Evolutionary conservation across 2,113 vertebrate genomes (phyloP), one percentile per base, ranked within the genome.

Genomic region (Oenanthe melanoleuca): DNA sequence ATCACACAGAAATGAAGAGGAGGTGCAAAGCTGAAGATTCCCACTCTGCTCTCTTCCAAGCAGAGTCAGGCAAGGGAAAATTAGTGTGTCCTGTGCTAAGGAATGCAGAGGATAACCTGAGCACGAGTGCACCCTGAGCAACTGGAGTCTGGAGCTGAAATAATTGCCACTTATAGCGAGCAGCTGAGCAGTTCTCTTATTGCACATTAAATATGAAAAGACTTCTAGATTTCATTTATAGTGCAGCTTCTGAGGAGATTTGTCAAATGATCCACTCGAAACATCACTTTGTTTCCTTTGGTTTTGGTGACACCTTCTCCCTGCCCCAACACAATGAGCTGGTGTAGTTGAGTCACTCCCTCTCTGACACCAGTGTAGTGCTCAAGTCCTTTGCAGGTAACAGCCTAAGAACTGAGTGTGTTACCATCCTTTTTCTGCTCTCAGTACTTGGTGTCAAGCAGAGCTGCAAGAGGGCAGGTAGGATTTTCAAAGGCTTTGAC

Each of bases 301-400:
- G 5, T 25, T 79, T 91, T 53, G 11, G 6, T 33, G 38, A 23
- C 15, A 66, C n/a, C 31, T n/a, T 71, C 29, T 7, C 21, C 5
- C 12, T 7, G 44, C 16, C 9, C 12, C 3, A 5, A 4, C 1
- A 0, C 15, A 5, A 7, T 4, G 12, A 17, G 3, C 44, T 31
- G 47, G 6, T 40, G 40, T 4, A 12, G 15, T 17, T 34, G 44
- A 50, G 37, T 40, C 1, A 1, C 5, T 42, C 11, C 8, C 14
- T 28, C n/a, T 65, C 52, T 66, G 34, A 50, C 18, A 19, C 17
- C 42, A 22, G 11, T 8, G 20, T 17, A 17, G 17, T 19, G 24
- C 26, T 50, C 12, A 26, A 11, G 16, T 3, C 23, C 64, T 28
- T 42, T 14, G 29, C 55, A 57, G 19, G 14, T 24, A 19, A 22